Evolutionary conservation across 2,888 invertebrate species (phyloP), one percentile per base, ranked within the genome.

Genomic region (Stramonita haemastoma): DNA sequence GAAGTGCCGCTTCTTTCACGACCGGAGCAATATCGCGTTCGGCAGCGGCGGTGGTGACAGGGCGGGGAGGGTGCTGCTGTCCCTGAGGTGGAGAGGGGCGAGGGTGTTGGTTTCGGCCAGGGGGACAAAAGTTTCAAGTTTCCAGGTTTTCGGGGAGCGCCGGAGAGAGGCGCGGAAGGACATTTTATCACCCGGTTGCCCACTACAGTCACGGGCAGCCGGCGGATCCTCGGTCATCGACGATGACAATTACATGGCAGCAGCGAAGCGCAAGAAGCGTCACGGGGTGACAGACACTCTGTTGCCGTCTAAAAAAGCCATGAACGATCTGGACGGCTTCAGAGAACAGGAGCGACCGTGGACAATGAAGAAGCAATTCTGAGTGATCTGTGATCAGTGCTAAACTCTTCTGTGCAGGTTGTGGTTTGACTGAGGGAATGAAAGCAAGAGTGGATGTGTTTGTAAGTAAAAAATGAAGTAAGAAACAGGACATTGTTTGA

Each of bases 1-100:
- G 95, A 98, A 98, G 94, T 99, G 99, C 96, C 98, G 98, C 93
- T 99, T 97, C 96, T 98, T 91, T 84, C 98, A 98, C 95, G 98
- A 98, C 91, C 77, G 83, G 87, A 90, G 90, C 83, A 91, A 87
- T 79, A 83, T 90, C n/a, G 56, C 77, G 4, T 0, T 84, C 6
- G 89, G 88, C 29, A 73, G 19, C 36, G 85, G 87, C 60, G 17
- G 56, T 57, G 11, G 26, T 4, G 77, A 56, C 36, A 70, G 79
- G 11, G 17, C 60, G 17, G 66, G 15, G 86, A 77, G n/a, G 87
- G 70, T 15, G 88, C 84, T 15, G 22, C n/a, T 4, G 26, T 19
- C 1, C 66, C 86, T 36, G 86, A 87, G 56, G 57, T 57, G 5
- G 89, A 66, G 34, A 32, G 81, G 22, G 57, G 32, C 13, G 26